These are phyloP conservation scores for Ostrea edulis DNA, from an alignment of 1,140 invertebrate genomes.

Conservation along the genomic window DNA sequence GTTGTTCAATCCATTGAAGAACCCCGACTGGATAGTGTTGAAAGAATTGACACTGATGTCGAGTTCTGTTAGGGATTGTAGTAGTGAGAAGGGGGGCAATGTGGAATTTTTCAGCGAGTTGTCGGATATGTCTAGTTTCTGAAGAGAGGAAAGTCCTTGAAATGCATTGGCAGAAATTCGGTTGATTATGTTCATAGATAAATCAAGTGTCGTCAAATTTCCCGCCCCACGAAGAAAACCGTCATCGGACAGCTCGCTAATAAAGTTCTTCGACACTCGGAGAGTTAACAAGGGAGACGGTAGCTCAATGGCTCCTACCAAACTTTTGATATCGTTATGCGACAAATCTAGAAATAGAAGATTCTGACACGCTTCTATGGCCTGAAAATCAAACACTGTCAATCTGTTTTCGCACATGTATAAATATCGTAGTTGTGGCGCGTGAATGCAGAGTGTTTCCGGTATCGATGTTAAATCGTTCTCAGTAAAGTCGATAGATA, in stretches of 20 bases:
- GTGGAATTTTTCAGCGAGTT: slow-evolving; percentile 28
- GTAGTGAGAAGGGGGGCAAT: not conserved
- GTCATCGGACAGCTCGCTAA: not conserved
- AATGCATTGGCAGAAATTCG: slow-evolving; percentile 38
- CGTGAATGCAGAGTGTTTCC: slow-evolving; percentile 29
- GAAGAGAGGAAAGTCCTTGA: slow-evolving; percentile 17
- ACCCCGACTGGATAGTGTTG: not conserved
- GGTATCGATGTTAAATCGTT: slow-evolving; percentile 46
- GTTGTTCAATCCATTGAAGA: slow-evolving; percentile 9
- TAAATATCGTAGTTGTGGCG: slow-evolving; percentile 31
- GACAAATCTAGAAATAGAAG: slow-evolving; percentile 41
- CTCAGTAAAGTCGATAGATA: slow-evolving; percentile 45
- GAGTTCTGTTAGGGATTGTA: not conserved
- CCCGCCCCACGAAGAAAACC: not conserved
- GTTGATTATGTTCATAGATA: slow-evolving; percentile 45
- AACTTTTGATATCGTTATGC: slow-evolving; percentile 26
- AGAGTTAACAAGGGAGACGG: not conserved
- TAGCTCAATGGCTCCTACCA: not conserved
- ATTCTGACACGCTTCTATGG: slow-evolving; percentile 19
- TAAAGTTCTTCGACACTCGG: slow-evolving; percentile 10
- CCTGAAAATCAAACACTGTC: slow-evolving; percentile 32
- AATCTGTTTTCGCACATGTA: slow-evolving; percentile 29
- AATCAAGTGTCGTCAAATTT: slow-evolving; percentile 40
- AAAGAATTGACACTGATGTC: slow-evolving; percentile 28
- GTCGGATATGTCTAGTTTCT: slow-evolving; percentile 14